Percentiles rank a stretch among this genome's conserved stretches.
These are phyloP conservation scores for Pseudomyrmex concolor DNA, from an alignment of 1,140 invertebrate genomes.

Conservation along the genomic window DNA sequence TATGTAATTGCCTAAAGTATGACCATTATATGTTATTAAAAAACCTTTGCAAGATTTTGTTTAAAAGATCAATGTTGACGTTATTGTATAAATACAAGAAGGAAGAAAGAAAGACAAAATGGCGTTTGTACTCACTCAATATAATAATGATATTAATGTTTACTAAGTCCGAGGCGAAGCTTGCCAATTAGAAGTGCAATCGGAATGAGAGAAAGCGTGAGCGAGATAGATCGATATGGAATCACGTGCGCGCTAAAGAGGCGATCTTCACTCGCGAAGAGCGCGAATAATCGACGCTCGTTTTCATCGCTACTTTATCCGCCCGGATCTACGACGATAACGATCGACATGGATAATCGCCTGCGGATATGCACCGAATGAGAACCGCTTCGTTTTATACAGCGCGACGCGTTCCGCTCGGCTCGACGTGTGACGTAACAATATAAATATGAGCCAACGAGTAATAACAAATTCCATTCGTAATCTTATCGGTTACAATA, in stretches of 20 bases:
- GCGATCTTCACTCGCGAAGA: neutral
- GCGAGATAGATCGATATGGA: slow-evolving; percentile 42
- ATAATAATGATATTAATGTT: slow-evolving; percentile 55
- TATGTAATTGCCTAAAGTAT: slow-evolving; percentile 29
- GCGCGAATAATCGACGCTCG: slow-evolving; percentile 53
- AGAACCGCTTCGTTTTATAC: slow-evolving; percentile 78
- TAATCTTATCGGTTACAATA: slow-evolving; percentile 83
- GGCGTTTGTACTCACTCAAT: neutral
- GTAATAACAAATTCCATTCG: slow-evolving; percentile 77
- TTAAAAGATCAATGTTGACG: slow-evolving; percentile 2
- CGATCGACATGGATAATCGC: slow-evolving; percentile 6
- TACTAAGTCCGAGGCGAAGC: slow-evolving; percentile 7
- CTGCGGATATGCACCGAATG: slow-evolving; percentile 37
- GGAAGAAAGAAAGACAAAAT: neutral
- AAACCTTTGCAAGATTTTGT: neutral
- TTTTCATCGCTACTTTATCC: slow-evolving; percentile 46
- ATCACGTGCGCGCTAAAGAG: slow-evolving; percentile 57
- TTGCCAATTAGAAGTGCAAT: slow-evolving; percentile 38
- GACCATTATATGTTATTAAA: neutral
- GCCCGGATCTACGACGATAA: slow-evolving; percentile 45
- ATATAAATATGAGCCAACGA: slow-evolving; percentile 77
- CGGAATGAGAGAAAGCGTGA: neutral
- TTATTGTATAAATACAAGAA: neutral
- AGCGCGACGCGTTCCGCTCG: slow-evolving; percentile 64
- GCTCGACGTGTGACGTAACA: slow-evolving; percentile 78